Conservation (phyloP, 2,797 vertebrate species). For the Sebastes elongatus region DNA sequence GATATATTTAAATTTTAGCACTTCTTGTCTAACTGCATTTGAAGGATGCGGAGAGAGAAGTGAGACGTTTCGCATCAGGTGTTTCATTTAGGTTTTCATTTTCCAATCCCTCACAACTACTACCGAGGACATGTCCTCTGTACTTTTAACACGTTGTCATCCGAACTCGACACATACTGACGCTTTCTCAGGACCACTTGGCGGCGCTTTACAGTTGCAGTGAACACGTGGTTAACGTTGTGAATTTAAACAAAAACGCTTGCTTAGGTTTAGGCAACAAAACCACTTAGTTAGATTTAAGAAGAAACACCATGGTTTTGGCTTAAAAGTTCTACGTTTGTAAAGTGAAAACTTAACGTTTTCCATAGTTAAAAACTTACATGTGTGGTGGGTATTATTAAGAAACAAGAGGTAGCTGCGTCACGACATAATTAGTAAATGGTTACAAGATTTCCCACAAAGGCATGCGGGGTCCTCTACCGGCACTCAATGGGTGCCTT, state of each 20-base stretch:
- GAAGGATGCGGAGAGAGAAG: not conserved
- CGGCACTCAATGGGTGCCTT: too few species aligned
- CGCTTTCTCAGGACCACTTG: not conserved
- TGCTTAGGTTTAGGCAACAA: too few species aligned
- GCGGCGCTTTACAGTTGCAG: too few species aligned
- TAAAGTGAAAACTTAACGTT: too few species aligned
- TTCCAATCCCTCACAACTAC: not conserved
- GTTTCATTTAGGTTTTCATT: not conserved
- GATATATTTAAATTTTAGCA: not conserved
- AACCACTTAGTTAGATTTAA: too few species aligned
- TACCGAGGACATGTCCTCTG: not conserved
- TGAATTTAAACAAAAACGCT: too few species aligned
- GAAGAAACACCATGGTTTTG: too few species aligned
- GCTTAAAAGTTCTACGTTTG: too few species aligned
- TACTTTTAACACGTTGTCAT: not conserved
- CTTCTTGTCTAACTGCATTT: not conserved
- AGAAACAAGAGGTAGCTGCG: constrained; percentile 23
- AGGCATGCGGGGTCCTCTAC: too few species aligned
- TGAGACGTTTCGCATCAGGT: not conserved
- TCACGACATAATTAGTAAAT: constrained; percentile 47
- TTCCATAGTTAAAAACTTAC: fast-evolving
- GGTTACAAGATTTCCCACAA: not conserved
- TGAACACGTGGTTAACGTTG: too few species aligned
- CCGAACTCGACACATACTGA: not conserved
- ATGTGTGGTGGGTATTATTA: not conserved